phyloP scores from a whole-genome alignment of 92 coral and sea anemone species.

The Metridium senile region DNA sequence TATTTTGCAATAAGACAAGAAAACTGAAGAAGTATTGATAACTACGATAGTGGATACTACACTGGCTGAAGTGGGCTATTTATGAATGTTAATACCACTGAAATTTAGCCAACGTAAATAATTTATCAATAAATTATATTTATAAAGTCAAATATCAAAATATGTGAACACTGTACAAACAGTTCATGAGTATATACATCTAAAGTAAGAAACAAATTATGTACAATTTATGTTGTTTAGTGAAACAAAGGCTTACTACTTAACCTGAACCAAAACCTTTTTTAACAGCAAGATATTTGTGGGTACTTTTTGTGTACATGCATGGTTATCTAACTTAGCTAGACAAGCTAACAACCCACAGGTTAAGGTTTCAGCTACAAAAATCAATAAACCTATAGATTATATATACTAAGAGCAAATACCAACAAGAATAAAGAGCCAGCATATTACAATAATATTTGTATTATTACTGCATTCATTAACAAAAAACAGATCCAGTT shows the following conservation, averaged over 20 bases:
- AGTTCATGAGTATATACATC: too few species aligned
- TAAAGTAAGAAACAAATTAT: neutral
- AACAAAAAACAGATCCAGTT: constrained; percentile 12
- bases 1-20: too few species aligned
- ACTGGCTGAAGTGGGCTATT: too few species aligned
- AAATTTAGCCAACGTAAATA: too few species aligned
- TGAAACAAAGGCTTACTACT: neutral
- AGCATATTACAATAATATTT: constrained; percentile 9
- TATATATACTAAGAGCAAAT: neutral
- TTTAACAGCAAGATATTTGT: neutral
- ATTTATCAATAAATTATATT: too few species aligned
- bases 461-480: neutral
- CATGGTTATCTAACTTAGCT: neutral
- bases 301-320: too few species aligned
- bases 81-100: too few species aligned
- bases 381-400: neutral
- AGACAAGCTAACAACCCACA: neutral
- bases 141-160: too few species aligned
- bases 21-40: too few species aligned
- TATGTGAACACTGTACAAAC: too few species aligned
- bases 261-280: neutral
- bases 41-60: too few species aligned
- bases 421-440: neutral
- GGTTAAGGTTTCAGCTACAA: neutral
- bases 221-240: neutral